Conservation (phyloP, 2,888 invertebrate species). For the Athrips mouffetella region DNA sequence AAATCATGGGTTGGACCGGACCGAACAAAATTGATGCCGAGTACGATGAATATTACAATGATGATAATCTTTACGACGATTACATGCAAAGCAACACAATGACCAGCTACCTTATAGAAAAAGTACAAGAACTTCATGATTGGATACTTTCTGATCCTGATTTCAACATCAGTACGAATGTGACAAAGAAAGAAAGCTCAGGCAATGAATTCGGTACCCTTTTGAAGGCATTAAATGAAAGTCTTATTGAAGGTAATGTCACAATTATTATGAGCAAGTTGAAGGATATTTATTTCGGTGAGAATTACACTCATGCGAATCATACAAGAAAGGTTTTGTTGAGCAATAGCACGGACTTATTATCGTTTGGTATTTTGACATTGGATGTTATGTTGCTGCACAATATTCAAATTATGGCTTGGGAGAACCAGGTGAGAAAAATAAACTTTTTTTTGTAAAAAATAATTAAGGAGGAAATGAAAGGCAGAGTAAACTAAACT, state of each 20-base stretch:
- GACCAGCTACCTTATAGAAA: slow-evolving; percentile 70
- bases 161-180: slow-evolving; percentile 38
- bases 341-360: slow-evolving; percentile 65
- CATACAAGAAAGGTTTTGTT: slow-evolving; percentile 51
- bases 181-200: slow-evolving; percentile 32
- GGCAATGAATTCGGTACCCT: slow-evolving; percentile 54
- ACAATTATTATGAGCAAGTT: slow-evolving; percentile 70
- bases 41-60: slow-evolving; percentile 64
- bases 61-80: slow-evolving; percentile 65
- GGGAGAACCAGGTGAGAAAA: slow-evolving; percentile 69
- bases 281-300: slow-evolving; percentile 71
- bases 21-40: slow-evolving; percentile 39
- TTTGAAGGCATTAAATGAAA: slow-evolving; percentile 72
- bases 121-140: slow-evolving; percentile 72
- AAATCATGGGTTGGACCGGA: slow-evolving; percentile 44
- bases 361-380: slow-evolving; percentile 77
- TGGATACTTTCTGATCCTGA: slow-evolving; percentile 69
- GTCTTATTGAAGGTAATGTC: slow-evolving; percentile 68
- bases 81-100: slow-evolving; percentile 69
- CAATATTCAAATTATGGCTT: slow-evolving; percentile 77
- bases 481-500: too few species aligned
- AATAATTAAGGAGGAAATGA: too few species aligned
- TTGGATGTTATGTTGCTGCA: slow-evolving; percentile 77
- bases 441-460: too few species aligned
- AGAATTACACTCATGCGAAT: slow-evolving; percentile 47